Conservation (phyloP, 1,140 invertebrate genomes). For the Mylabris phalerata region DNA sequence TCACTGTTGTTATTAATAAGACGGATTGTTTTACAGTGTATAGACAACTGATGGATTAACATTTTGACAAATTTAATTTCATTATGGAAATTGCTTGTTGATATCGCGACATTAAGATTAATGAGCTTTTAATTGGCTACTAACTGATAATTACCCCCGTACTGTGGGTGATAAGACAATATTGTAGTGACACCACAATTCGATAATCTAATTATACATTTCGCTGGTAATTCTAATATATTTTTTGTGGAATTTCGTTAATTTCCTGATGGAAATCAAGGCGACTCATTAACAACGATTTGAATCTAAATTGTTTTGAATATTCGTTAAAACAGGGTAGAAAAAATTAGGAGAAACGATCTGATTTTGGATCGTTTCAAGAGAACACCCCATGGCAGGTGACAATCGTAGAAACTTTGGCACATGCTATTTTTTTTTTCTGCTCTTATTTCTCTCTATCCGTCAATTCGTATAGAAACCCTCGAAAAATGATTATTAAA, state of each 20-base stretch:
- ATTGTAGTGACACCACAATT: background rate
- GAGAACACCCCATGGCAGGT: slow-evolving; percentile 13
- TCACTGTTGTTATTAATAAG: background rate
- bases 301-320: too few species aligned
- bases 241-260: background rate
- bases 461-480: slow-evolving; percentile 1
- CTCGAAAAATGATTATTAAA: slow-evolving; percentile 15
- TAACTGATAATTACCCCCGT: slow-evolving; percentile 6
- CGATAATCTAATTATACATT: background rate
- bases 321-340: too few species aligned
- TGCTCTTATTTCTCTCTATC: background rate
- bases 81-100: slow-evolving; percentile 14
- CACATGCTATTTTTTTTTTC: slow-evolving; percentile 19
- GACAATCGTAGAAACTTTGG: slow-evolving; percentile 8
- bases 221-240: too few species aligned
- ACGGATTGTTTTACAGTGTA: too few species aligned
- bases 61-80: slow-evolving; percentile 3
- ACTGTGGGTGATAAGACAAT: background rate
- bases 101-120: slow-evolving; percentile 7
- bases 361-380: too few species aligned
- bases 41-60: slow-evolving; percentile 7
- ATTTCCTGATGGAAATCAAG: background rate
- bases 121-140: slow-evolving; percentile 12
- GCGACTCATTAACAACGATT: too few species aligned
- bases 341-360: too few species aligned